These are phyloP conservation scores for Mormyrus hasselquistii DNA, from an alignment of 2,797 vertebrate species.

Conservation along the genomic window DNA sequence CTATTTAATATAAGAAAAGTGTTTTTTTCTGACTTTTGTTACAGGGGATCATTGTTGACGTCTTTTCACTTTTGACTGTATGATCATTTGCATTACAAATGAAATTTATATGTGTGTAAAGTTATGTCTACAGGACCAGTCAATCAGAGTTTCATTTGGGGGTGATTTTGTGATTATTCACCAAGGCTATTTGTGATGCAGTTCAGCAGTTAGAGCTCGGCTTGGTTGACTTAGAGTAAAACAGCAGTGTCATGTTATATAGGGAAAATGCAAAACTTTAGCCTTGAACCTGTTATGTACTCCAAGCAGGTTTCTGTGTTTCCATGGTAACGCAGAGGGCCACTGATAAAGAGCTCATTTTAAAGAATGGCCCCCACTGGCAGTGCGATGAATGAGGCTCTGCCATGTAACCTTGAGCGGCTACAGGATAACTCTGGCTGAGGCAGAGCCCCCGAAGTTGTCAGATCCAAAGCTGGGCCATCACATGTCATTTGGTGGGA, in stretches of 20 bases:
- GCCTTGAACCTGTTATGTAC: neutral
- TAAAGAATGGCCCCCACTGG: neutral
- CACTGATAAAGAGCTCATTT: slow-evolving; percentile 20
- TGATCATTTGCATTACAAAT: neutral
- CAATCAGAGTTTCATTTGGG: neutral
- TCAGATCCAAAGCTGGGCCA: neutral
- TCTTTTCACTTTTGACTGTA: neutral
- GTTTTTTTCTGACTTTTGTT: neutral
- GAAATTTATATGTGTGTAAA: neutral
- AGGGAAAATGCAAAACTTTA: neutral
- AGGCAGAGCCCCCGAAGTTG: neutral
- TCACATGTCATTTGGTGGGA: neutral
- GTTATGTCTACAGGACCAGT: neutral
- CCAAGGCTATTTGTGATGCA: neutral
- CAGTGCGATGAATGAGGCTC: neutral
- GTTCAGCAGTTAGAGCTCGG: too few species aligned
- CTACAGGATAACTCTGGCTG: neutral
- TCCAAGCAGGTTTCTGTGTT: slow-evolving; percentile 13
- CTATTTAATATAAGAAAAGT: neutral
- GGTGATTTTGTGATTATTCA: neutral
- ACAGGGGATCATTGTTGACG: neutral
- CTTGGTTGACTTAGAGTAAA: neutral
- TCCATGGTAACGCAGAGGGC: slow-evolving; percentile 18
- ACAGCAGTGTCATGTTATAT: neutral
- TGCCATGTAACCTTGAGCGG: slow-evolving; percentile 2